These are phyloP conservation scores for Bombus consobrinus DNA, from an alignment of 1,140 invertebrate genomes.

Conservation along the genomic window DNA sequence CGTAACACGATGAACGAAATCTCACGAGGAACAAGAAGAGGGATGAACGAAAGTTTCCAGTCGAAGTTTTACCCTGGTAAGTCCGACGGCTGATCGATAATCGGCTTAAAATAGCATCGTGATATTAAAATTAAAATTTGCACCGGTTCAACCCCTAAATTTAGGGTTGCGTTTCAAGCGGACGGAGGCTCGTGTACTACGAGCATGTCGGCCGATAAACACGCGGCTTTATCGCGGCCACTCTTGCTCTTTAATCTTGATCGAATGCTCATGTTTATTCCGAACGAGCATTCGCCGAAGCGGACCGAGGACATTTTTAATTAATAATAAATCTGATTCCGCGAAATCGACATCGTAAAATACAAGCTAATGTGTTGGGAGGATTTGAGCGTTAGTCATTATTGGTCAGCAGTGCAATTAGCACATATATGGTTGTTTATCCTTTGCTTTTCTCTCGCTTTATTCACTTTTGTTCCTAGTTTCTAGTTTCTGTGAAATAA, in stretches of 20 bases:
- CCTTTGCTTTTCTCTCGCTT: too few species aligned
- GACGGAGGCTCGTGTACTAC: constrained; percentile 3
- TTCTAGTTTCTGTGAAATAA: too few species aligned
- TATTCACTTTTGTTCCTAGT: too few species aligned
- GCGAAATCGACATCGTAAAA: neutral
- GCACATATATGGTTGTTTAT: too few species aligned
- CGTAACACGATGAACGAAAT: neutral
- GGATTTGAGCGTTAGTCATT: too few species aligned
- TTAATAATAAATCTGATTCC: constrained; percentile 1
- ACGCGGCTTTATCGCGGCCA: constrained; percentile 14
- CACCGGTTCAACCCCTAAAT: constrained; percentile 32
- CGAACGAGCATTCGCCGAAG: neutral
- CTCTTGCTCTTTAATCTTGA: constrained; percentile 27
- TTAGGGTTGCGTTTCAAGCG: constrained; percentile 35
- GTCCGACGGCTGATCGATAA: constrained; percentile 26
- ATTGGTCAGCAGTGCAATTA: too few species aligned
- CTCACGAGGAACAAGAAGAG: neutral
- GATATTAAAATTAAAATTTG: constrained; percentile 52
- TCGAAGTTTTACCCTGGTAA: constrained; percentile 1
- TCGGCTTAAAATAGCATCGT: constrained; percentile 39
- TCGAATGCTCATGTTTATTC: neutral
- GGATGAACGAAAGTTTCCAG: constrained; percentile 19
- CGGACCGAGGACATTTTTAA: constrained; percentile 10
- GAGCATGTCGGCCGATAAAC: constrained; percentile 32
- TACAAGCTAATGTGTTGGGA: neutral